A percentile compares a stretch with the other conserved stretches of the same genome.
Evolutionary conservation across 2,113 vertebrate species (phyloP).

Genomic region (Phyllopteryx taeniolatus): DNA sequence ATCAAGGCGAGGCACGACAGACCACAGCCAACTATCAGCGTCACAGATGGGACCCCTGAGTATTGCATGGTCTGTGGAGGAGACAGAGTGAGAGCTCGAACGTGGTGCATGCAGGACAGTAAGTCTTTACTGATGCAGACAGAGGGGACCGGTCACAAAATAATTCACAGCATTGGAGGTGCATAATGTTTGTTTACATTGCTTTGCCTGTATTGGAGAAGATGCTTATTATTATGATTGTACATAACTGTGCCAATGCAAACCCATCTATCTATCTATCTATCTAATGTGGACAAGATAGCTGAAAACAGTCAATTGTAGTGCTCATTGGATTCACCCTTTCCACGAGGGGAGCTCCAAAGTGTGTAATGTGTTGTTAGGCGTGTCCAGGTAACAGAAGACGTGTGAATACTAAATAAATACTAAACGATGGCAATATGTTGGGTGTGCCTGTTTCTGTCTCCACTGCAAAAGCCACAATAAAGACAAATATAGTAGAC

Average conservation of each 20-base stretch:
- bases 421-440: background rate
- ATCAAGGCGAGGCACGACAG: constrained; percentile 96
- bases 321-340: background rate
- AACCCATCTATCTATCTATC: background rate
- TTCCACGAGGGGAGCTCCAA: background rate
- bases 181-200: background rate
- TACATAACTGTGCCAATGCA: background rate
- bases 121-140: constrained; percentile 48
- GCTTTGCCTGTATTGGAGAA: background rate
- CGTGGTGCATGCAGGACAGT: constrained; percentile 48
- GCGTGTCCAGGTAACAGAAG: background rate
- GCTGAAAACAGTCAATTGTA: background rate
- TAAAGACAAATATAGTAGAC: background rate
- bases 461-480: background rate
- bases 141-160: constrained; percentile 56
- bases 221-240: background rate
- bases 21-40: constrained; percentile 97
- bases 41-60: constrained; percentile 96
- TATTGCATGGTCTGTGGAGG: constrained; percentile 93
- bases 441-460: background rate
- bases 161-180: background rate
- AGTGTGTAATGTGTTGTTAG: background rate
- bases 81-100: constrained; percentile 57
- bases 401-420: background rate
- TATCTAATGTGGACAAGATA: background rate